Evolutionary conservation across 1,140 invertebrate species (phyloP), one percentile per base, ranked within the genome.

Genomic region (Camponotus vicinus): DNA sequence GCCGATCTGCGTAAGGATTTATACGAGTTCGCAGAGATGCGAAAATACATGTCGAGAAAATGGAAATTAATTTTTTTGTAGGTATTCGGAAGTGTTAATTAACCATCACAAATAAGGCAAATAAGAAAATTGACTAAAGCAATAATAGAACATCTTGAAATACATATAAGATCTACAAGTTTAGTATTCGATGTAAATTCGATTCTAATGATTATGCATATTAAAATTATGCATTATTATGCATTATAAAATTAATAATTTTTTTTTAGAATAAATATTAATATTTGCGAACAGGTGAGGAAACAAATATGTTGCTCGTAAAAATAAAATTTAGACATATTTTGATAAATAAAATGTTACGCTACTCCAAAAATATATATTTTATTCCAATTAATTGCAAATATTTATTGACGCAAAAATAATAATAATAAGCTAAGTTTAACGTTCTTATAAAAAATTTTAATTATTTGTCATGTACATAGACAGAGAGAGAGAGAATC

Each of bases 101-200:
- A 11, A 15, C 11, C n/a, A 83, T 37, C 8, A 67, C 8, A 3
- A 34, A 73, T 27, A 27, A 45, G 45, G 11, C 9, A 15, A n/a
- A 21, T 32, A n/a, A 71, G 37, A 45, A 9, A 57, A 83, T 49
- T 42, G 13, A 7, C 9, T 37, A 42, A 61, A 21, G 18, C 11
- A 27, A 76, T 69, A 11, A 61, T 63, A 13, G 18, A 18, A 52
- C 2, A 52, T 52, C 49, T 52, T 52, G 4, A 4, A 52, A 0
- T 15, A 52, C 13, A 3, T 49, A 49, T 13, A 13, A 85, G 59
- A 88, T 88, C 57, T 89, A 93, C 73, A 93, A 93, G 89, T 93
- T 76, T 76, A 61, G n/a, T 27, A 18, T 42, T 52, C n/a, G 7
- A 76, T 27, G 49, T 55, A 52, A 52, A 52, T 3, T 15, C 13